Evolutionary conservation across 2,888 invertebrate genomes (phyloP), one percentile per base, ranked within the genome.

Genomic region (Agonopterix heracliana): DNA sequence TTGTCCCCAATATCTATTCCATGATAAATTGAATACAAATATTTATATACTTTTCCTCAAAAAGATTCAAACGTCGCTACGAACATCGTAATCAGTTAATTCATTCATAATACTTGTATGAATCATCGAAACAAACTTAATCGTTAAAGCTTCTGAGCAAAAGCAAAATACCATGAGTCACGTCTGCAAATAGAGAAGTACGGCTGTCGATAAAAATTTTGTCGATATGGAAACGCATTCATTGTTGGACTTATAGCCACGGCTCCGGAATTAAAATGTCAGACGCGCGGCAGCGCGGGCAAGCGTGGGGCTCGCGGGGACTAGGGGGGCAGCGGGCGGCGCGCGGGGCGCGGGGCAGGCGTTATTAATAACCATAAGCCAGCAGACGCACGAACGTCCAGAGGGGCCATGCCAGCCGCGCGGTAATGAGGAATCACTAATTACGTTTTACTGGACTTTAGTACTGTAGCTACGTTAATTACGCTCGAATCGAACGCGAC

Each of bases 301-400:
- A 72, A 74, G 74, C 71, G 76, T 71, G 68, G 75, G 75, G 69
- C 54, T 65, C n/a, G 38, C n/a, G 38, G 38, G 38, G 38, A 11
- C 38, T 38, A 11, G 38, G 63, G 66, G 71, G 41, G 12, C 64
- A 63, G 66, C 64, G 53, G 65, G 64, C 64, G 69, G 71, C 71
- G 74, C 57, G 65, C 64, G 53, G 64, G 63, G 65, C 69, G 71
- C 71, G 74, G 57, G 65, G 75, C 73, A 74, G 75, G 80, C 77
- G 87, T 86, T 88, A 88, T 88, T 88, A 88, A 88, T 88, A 87
- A 88, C 88, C 87, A 88, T 88, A 88, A 87, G 88, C 87, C 84
- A 75, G 82, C 82, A 86, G 87, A 88, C 86, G 87, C 86, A 88
- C 85, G 87, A 86, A 86, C 85, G 86, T 86, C 86, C 87, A 87